Conservation (phyloP, 2,797 vertebrate species). For the Xerus rutilus region DNA sequence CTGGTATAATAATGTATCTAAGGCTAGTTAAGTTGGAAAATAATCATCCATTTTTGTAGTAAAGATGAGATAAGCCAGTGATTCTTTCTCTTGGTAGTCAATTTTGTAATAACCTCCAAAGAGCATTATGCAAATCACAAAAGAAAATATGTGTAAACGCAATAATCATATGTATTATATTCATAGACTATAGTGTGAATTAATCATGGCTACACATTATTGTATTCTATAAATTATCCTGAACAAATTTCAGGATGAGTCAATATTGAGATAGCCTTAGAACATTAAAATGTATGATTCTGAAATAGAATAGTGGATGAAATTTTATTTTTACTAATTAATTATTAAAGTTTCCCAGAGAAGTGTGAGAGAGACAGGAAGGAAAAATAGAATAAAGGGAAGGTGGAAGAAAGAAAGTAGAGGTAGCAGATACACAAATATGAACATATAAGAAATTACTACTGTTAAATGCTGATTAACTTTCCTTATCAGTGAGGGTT, state of each 20-base stretch:
- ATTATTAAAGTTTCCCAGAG: neutral
- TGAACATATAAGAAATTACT: neutral
- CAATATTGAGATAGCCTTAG: slow-evolving; percentile 4
- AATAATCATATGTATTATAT: slow-evolving; percentile 44
- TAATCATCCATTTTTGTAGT: neutral
- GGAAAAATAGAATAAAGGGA: neutral
- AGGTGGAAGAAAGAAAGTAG: neutral
- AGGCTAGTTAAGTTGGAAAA: neutral
- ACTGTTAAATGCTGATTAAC: neutral
- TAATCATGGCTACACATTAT: neutral
- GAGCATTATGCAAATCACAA: slow-evolving; percentile 10
- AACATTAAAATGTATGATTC: slow-evolving; percentile 55
- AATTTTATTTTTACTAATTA: slow-evolving; percentile 42
- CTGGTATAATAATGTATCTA: neutral
- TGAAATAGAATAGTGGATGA: neutral
- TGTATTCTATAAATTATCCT: slow-evolving; percentile 40
- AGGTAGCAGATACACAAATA: neutral
- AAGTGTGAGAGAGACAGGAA: neutral
- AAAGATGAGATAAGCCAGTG: neutral
- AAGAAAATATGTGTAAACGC: slow-evolving; percentile 39
- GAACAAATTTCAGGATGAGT: neutral
- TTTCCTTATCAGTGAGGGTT: neutral
- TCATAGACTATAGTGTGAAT: neutral
- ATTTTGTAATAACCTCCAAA: slow-evolving; percentile 38
- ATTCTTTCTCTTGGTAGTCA: neutral